phyloP scores from a whole-genome alignment of 1,140 invertebrate genomes.

The Cyclargus thomasi region DNA sequence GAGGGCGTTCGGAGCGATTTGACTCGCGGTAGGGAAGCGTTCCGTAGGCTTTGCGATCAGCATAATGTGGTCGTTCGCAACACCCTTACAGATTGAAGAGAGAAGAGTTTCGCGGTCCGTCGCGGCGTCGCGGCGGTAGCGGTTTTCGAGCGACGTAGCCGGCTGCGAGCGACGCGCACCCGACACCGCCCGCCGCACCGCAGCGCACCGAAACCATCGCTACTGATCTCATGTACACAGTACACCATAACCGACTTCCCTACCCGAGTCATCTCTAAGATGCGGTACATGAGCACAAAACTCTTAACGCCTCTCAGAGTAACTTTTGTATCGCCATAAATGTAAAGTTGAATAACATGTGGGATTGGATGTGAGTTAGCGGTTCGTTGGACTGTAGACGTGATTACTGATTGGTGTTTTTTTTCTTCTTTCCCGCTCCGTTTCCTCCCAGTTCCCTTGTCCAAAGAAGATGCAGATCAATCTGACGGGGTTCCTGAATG shows the following conservation, averaged over 20 bases:
- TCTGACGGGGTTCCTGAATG: conserved; percentile 98
- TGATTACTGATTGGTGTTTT: conserved; percentile 28
- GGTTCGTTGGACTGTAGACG: conserved; percentile 11
- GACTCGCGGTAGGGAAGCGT: conserved; percentile 68
- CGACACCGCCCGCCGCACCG: conserved; percentile 23
- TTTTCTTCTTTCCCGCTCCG: conserved; percentile 69
- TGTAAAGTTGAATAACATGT: conserved; percentile 12
- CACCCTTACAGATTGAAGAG: conserved; percentile 70
- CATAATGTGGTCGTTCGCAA: conserved; percentile 74
- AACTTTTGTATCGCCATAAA: not conserved
- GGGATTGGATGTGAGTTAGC: conserved; percentile 9
- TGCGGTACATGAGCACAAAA: conserved; percentile 19
- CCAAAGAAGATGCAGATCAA: conserved; percentile 99
- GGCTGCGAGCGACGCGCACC: conserved; percentile 30
- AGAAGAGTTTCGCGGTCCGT: conserved; percentile 44
- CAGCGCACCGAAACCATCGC: conserved; percentile 23
- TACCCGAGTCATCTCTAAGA: conserved; percentile 62
- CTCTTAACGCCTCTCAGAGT: conserved; percentile 48
- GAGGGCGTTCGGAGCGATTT: conserved; percentile 57
- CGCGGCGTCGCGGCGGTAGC: conserved; percentile 30
- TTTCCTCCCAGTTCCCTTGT: conserved; percentile 87
- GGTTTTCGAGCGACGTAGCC: conserved; percentile 24
- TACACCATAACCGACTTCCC: conserved; percentile 48
- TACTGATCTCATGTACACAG: conserved; percentile 34
- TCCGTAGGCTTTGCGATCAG: conserved; percentile 66